phyloP scores from a whole-genome alignment of 1,140 invertebrate species.

The Diuraphis noxia region DNA sequence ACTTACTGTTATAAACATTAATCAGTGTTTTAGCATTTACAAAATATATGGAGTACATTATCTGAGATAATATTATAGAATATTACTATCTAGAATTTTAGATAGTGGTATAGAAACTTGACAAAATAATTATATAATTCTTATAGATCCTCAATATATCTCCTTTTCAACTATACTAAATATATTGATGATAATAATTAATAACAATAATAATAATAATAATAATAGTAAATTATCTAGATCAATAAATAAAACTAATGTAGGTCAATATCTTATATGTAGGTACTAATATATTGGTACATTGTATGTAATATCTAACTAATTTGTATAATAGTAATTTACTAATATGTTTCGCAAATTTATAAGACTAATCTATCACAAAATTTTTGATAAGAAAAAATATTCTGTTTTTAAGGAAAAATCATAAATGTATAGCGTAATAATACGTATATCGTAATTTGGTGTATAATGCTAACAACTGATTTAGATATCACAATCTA shows the following conservation, averaged over 20 bases:
- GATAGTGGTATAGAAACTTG: background rate
- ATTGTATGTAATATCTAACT: background rate
- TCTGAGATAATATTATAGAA: background rate
- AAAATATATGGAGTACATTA: background rate
- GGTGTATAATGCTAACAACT: background rate
- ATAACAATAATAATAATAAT: background rate
- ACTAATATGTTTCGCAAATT: background rate
- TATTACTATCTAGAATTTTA: background rate
- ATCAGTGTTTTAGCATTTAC: slow-evolving; percentile 18
- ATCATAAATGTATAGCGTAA: background rate
- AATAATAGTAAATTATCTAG: background rate
- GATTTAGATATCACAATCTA: background rate
- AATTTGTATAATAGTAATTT: background rate
- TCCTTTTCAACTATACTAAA: background rate
- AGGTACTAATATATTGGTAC: too few species aligned
- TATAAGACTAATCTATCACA: background rate
- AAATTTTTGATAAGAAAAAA: background rate
- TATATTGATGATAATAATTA: background rate
- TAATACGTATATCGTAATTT: background rate
- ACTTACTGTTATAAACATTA: slow-evolving; percentile 4
- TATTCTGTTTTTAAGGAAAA: background rate
- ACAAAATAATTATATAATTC: background rate
- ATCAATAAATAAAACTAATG: background rate
- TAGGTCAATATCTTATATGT: too few species aligned
- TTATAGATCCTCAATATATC: background rate